Evolutionary conservation across 2,797 vertebrate species (phyloP), one percentile per base, ranked within the genome.

Genomic region (Benthosema pterotum): DNA sequence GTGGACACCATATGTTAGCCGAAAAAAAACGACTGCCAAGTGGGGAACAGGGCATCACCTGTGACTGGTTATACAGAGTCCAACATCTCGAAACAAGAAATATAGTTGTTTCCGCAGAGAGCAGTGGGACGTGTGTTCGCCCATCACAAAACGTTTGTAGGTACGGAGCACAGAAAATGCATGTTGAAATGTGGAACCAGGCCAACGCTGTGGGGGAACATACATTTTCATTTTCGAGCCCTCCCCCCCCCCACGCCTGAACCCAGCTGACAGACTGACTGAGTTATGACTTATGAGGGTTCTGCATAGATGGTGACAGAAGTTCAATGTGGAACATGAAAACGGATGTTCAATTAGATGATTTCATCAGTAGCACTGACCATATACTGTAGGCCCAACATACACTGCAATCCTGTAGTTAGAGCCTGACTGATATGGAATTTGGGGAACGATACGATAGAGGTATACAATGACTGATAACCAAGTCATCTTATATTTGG

Each of bases 71-170:
- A 87, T 68, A 65, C 57, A 48, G 49, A 52, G 1, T 4, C 25
- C 14, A 12, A 48, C 25, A 65, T 83, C 67, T 78, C 43, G 78
- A 86, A 79, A 75, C 75, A 75, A 70, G 75, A 85, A 60, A 81
- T 80, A 86, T 57, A 49, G 75, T 54, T 72, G 22, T 25, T 25
- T 15, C 53, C 49, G 46, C 63, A 71, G 60, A 48, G 42, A 47
- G 42, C 67, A 64, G 76, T 60, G 67, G 57, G 71, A 71, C 71
- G 57, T 11, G 69, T 48, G 22, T 54, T 81, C 73, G 61, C 51
- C 72, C 77, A 42, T 79, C 78, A 75, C 76, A 78, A 82, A 79
- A 75, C 63, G 52, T 77, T 78, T 65, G 72, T 70, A 79, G 82
- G 72, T 74, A 72, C 62, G 61, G 75, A 66, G 67, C 60, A 0